Evolutionary conservation across 2,797 vertebrate species (phyloP).

Genomic region (Squalus acanthias): DNA sequence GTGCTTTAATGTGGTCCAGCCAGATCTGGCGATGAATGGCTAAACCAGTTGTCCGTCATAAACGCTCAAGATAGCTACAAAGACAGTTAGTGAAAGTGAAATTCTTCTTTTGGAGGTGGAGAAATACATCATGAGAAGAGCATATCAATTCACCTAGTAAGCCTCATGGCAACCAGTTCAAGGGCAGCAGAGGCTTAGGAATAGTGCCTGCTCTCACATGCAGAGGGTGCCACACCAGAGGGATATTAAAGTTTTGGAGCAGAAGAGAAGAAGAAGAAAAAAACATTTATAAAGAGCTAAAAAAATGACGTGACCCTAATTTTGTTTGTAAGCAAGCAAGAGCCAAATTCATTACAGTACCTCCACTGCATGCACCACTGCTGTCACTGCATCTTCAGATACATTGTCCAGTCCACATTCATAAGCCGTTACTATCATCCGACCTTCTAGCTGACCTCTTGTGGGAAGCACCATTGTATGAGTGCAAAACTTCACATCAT

Average conservation of each 20-base stretch:
- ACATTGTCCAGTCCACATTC: conserved; percentile 91
- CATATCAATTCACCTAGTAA: too few relatives aligned
- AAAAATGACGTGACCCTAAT: background rate
- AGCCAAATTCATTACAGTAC: conserved; percentile 50
- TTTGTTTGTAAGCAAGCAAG: accelerated
- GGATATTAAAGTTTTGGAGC: background rate
- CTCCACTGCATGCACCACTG: conserved; percentile 79
- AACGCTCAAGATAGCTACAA: too few relatives aligned
- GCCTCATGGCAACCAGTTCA: too few relatives aligned
- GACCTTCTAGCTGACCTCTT: conserved; percentile 84
- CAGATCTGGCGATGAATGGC: too few relatives aligned
- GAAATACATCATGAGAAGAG: too few relatives aligned
- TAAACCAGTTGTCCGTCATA: too few relatives aligned
- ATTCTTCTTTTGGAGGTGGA: too few relatives aligned
- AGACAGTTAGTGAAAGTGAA: too few relatives aligned
- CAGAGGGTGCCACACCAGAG: background rate
- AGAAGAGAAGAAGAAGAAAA: background rate
- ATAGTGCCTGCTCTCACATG: background rate
- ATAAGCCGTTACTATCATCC: conserved; percentile 94
- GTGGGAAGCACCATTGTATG: conserved; percentile 90
- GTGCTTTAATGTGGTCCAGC: too few relatives aligned
- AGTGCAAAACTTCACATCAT: conserved; percentile 87
- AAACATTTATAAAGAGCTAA: accelerated
- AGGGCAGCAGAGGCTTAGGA: too few relatives aligned
- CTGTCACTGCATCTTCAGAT: conserved; percentile 79